A percentile compares a stretch with the other conserved stretches of the same genome.
These are phyloP conservation scores for Petrocephalus sullivani DNA, from an alignment of 2,797 vertebrate species.

Conservation along the genomic window DNA sequence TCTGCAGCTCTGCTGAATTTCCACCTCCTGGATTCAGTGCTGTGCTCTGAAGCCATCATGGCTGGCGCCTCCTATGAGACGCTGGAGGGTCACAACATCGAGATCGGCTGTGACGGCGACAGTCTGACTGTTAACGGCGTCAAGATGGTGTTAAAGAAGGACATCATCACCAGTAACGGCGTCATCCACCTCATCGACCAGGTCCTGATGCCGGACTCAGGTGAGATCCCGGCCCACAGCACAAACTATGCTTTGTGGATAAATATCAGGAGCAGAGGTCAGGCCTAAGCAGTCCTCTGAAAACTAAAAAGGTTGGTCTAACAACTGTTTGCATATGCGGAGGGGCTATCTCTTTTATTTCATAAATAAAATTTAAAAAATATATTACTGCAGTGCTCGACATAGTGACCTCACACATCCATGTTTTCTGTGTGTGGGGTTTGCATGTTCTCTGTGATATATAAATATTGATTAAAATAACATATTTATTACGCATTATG, in stretches of 20 bases:
- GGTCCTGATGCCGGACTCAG: conserved; percentile 91
- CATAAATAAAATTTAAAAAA: too few species aligned
- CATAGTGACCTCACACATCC: not conserved
- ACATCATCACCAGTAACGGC: conserved; percentile 89
- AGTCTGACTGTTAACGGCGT: conserved; percentile 88
- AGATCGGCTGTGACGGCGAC: conserved; percentile 89
- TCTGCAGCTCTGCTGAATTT: conserved; percentile 81
- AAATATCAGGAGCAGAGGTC: not conserved
- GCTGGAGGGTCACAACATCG: conserved; percentile 81
- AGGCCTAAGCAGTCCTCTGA: not conserved
- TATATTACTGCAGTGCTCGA: too few species aligned
- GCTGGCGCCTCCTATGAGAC: conserved; percentile 80
- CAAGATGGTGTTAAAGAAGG: conserved; percentile 90
- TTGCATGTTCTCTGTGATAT: too few species aligned
- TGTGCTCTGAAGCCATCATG: conserved; percentile 94
- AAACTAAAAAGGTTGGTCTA: not conserved
- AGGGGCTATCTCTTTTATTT: too few species aligned
- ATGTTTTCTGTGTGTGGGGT: not conserved
- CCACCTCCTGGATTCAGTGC: conserved; percentile 83
- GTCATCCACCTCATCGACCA: conserved; percentile 89
- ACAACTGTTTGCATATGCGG: not conserved
- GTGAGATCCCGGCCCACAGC: conserved; percentile 56
- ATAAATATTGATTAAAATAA: too few species aligned
- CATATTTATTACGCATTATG: not conserved
- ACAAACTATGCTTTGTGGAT: not conserved